phyloP scores from a whole-genome alignment of 2,888 invertebrate genomes.

The Nomada goodeniana region DNA sequence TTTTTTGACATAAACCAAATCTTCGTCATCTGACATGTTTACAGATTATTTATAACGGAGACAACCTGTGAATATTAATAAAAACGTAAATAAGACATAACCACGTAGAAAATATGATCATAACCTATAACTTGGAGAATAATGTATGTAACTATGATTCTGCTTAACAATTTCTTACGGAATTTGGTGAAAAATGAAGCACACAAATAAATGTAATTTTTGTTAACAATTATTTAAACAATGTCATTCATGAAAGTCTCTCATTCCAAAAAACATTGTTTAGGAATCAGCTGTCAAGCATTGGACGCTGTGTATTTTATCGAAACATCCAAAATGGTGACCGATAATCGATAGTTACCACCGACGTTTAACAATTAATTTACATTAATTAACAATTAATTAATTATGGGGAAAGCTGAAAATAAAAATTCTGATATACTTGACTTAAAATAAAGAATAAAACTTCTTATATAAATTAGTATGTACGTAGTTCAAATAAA shows the following conservation, averaged over 20 bases:
- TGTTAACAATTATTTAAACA: constrained; percentile 9
- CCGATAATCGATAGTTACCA: constrained; percentile 7
- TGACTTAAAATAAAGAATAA: too few relatives aligned
- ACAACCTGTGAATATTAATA: neutral
- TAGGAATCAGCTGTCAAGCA: constrained; percentile 6
- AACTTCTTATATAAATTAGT: too few relatives aligned
- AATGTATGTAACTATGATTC: neutral
- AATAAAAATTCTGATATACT: too few relatives aligned
- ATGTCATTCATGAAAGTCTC: constrained; percentile 24
- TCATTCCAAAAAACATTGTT: neutral
- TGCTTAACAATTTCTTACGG: neutral
- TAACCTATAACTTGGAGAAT: constrained; percentile 29
- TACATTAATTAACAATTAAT: too few relatives aligned
- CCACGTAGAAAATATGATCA: neutral
- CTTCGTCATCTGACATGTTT: constrained; percentile 93
- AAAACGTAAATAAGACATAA: neutral
- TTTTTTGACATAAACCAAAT: constrained; percentile 90
- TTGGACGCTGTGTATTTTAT: neutral
- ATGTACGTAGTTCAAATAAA: too few relatives aligned
- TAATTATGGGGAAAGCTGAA: too few relatives aligned
- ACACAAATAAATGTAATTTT: neutral
- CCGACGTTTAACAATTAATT: too few relatives aligned
- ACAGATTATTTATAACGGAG: neutral
- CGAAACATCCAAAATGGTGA: constrained; percentile 1
- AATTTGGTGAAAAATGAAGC: neutral